Evolutionary conservation across 2,113 vertebrate genomes (phyloP), one percentile per base, ranked within the genome.

Genomic region (Nanorana parkeri): DNA sequence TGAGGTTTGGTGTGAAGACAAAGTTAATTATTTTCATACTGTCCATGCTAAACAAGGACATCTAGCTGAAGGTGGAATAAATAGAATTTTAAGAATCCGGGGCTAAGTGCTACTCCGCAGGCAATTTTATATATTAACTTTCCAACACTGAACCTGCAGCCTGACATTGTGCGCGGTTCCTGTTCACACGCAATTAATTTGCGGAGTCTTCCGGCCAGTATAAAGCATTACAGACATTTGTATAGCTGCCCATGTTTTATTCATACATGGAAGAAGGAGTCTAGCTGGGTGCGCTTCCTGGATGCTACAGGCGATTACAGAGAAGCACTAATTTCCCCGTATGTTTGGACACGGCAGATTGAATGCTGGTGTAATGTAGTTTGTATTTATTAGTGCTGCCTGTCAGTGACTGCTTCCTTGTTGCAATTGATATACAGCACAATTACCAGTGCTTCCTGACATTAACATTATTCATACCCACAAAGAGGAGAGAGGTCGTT

Each of bases 191-290:
- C 4, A 21, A 8, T n/a, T 20, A 26, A 60, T 32, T 75, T 29
- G n/a, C 17, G 29, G 10, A 16, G 36, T 11, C 1, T 23, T 23
- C 4, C 10, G 2, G 56, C 32, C 28, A 75, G 60, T 75, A 41
- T 29, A 5, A 20, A 19, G 5, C 54, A 23, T 5, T 75, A 55
- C 41, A 60, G 55, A 61, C 72, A 36, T 28, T 36, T 21, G 54
- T 58, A 24, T 16, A 17, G 52, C 24, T 19, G 51, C 5, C 2
- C 72, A 60, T 75, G 72, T 75, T 24, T 75, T 75, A 75, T 75
- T 75, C 72, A 75, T 75, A n/a, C 19, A 17, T 5, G 10, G 47
- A 19, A 29, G 52, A 73, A 71, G 69, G 55, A 60, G 26, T 28
- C 36, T 41, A 75, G 17, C 28, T 1, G 29, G 36, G 55, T 21